These are phyloP conservation scores for Cavia porcellus DNA, from an alignment of 2,113 vertebrate genomes.

Conservation along the genomic window DNA sequence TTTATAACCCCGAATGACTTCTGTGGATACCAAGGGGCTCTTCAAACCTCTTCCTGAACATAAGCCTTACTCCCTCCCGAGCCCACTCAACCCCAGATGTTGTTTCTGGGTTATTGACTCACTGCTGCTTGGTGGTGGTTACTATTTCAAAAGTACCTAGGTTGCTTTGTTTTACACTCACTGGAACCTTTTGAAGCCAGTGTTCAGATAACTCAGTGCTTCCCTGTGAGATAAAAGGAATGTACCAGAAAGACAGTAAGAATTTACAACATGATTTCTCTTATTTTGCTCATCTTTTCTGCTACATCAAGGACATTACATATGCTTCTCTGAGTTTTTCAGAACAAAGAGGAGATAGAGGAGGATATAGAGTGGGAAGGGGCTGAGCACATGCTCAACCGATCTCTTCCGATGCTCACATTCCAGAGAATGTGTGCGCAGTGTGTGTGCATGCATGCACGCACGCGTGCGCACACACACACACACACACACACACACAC, in stretches of 20 bases:
- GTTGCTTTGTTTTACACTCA: conserved; percentile 58
- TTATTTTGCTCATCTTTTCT: neutral
- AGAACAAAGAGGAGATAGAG: neutral
- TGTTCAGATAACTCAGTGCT: conserved; percentile 51
- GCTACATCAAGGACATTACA: neutral
- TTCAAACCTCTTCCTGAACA: conserved; percentile 73
- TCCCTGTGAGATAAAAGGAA: conserved; percentile 8
- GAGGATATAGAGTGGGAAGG: neutral
- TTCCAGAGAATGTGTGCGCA: neutral
- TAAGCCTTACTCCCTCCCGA: neutral
- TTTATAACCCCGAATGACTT: conserved; percentile 72
- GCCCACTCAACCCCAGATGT: neutral
- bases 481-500: neutral
- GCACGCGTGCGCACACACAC: neutral
- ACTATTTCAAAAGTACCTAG: conserved; percentile 62
- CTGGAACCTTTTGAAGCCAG: conserved; percentile 51
- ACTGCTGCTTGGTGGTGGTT: neutral
- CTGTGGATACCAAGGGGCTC: conserved; percentile 55
- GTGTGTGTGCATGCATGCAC: accelerated
- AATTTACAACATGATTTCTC: conserved; percentile 40
- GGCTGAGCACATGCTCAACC: neutral
- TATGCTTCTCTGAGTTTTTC: conserved; percentile 42
- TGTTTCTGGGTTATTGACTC: conserved; percentile 63
- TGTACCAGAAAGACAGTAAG: conserved; percentile 40
- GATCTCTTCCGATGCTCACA: accelerated